Conservation (phyloP, 2,113 vertebrate species). For the Cathartes aura region DNA sequence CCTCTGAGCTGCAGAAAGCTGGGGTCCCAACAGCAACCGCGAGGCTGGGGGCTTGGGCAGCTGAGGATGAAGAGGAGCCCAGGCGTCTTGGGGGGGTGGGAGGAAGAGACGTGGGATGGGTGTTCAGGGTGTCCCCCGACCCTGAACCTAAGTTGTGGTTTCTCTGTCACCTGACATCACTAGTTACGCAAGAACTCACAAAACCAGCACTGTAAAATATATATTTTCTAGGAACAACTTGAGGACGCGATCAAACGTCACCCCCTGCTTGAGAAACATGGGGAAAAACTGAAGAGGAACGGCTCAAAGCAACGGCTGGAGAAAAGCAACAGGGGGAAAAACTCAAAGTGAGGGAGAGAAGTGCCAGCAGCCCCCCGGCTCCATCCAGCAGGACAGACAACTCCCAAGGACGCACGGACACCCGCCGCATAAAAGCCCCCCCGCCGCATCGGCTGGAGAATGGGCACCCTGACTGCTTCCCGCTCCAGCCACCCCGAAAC, state of each 20-base stretch:
- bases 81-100: rapidly evolving
- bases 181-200: no score
- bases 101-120: rapidly evolving
- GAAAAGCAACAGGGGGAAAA: not conserved
- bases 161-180: rapidly evolving
- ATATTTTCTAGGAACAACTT: rapidly evolving
- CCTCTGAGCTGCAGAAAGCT: not conserved
- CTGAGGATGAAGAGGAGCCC: not conserved
- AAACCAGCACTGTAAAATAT: rapidly evolving
- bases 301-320: not conserved
- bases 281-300: not conserved
- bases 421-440: rapidly evolving
- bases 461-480: rapidly evolving
- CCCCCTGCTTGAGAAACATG: rapidly evolving
- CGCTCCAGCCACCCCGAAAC: rapidly evolving
- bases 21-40: rapidly evolving
- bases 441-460: rapidly evolving
- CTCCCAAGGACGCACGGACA: rapidly evolving
- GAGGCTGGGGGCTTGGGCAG: rapidly evolving
- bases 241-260: rapidly evolving
- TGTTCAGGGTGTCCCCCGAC: rapidly evolving
- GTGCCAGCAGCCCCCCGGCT: rapidly evolving
- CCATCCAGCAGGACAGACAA: not conserved
- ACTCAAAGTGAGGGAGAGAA: rapidly evolving
- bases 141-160: rapidly evolving